phyloP scores from a whole-genome alignment of 1,140 invertebrate species.

The Sarcophaga peregrina region DNA sequence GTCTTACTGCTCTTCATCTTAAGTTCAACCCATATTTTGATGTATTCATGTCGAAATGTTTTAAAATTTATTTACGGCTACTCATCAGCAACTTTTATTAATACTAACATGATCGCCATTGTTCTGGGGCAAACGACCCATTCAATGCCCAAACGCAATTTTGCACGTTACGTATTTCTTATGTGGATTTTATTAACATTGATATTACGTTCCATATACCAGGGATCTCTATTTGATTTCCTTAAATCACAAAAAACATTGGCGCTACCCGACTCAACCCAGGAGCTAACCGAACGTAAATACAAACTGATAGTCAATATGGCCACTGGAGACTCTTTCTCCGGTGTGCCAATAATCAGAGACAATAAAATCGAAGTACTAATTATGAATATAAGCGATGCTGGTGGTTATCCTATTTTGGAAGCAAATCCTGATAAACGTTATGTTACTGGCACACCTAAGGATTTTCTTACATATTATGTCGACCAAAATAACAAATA shows the following conservation, averaged over 20 bases:
- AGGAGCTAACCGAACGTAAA: constrained; percentile 49
- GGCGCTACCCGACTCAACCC: constrained; percentile 51
- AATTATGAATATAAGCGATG: constrained; percentile 11
- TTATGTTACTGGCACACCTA: constrained; percentile 17
- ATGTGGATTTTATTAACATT: constrained; percentile 54
- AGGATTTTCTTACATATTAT: constrained; percentile 33
- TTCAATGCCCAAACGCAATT: neutral
- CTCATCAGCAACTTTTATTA: neutral
- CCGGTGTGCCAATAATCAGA: neutral
- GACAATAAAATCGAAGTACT: constrained; percentile 3
- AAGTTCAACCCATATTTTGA: neutral
- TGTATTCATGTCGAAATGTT: neutral
- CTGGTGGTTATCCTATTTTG: constrained; percentile 15
- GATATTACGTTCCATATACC: constrained; percentile 57
- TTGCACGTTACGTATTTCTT: constrained; percentile 51
- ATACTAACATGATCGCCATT: neutral
- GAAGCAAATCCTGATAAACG: constrained; percentile 32
- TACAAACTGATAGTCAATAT: constrained; percentile 51
- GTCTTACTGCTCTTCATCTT: neutral
- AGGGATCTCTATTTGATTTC: constrained; percentile 57
- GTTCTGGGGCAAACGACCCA: neutral
- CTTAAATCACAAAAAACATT: constrained; percentile 56
- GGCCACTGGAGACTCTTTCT: constrained; percentile 11
- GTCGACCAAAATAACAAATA: constrained; percentile 16
- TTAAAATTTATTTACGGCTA: constrained; percentile 31